phyloP scores from a whole-genome alignment of 2,797 vertebrate genomes.

The Propithecus deckenii region DNA sequence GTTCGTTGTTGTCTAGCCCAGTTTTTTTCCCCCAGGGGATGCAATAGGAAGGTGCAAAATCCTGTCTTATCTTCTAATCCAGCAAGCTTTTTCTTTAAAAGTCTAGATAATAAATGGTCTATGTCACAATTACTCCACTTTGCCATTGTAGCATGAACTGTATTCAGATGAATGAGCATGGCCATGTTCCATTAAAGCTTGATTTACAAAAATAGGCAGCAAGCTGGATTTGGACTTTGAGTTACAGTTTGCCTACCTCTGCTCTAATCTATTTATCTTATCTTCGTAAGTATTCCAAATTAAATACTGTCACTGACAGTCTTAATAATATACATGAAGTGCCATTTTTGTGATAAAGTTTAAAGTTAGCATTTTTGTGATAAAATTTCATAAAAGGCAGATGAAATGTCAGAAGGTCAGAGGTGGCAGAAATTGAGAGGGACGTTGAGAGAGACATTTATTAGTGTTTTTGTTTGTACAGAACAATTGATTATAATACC shows the following conservation, averaged over 20 bases:
- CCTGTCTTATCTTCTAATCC: not conserved
- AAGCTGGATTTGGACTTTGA: not conserved
- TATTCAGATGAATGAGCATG: not conserved
- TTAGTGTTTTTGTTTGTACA: not conserved
- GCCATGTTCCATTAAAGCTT: not conserved
- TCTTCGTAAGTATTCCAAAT: not conserved
- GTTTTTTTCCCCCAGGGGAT: not conserved
- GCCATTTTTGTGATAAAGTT: not conserved
- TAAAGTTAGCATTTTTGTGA: not conserved
- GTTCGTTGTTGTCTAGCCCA: not conserved
- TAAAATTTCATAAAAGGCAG: not conserved
- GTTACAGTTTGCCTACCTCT: not conserved
- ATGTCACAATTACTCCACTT: not conserved
- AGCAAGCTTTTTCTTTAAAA: not conserved
- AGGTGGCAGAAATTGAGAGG: not conserved
- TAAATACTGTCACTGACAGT: not conserved
- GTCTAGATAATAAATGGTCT: not conserved
- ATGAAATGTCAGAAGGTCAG: not conserved
- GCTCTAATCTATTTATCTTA: not conserved
- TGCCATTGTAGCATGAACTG: not conserved
- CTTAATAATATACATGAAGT: not conserved
- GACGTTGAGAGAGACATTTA: not conserved
- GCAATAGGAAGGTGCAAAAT: not conserved
- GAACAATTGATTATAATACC: not conserved
- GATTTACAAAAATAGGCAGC: not conserved